These are phyloP conservation scores for Bombyx huttoni DNA, from an alignment of 2,888 invertebrate genomes.

Conservation along the genomic window DNA sequence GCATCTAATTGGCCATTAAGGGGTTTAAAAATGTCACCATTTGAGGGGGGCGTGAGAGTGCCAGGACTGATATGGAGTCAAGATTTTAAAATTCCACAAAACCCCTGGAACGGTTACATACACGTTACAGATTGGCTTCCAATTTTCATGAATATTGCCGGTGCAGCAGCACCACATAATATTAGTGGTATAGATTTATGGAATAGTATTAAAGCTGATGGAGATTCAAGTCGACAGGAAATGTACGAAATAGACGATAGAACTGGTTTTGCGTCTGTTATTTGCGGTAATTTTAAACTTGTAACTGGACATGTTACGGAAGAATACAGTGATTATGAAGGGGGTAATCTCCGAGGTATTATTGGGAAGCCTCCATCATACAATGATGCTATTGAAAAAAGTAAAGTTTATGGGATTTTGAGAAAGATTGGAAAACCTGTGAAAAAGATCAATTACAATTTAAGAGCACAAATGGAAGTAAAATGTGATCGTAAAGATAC, in stretches of 20 bases:
- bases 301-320: conserved; percentile 28
- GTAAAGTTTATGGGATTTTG: conserved; percentile 29
- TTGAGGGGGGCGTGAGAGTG: conserved; percentile 87
- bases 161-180: conserved; percentile 22
- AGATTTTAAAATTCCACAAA: conserved; percentile 39
- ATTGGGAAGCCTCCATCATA: conserved; percentile 36
- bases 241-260: conserved; percentile 50
- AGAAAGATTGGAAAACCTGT: conserved; percentile 22
- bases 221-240: conserved; percentile 27
- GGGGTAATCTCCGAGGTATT: conserved; percentile 29
- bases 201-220: conserved; percentile 35
- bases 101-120: conserved; percentile 69
- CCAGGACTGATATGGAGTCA: conserved; percentile 79
- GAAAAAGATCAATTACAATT: conserved; percentile 12
- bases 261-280: conserved; percentile 33
- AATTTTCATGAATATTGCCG: conserved; percentile 69
- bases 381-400: conserved; percentile 22
- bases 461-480: conserved; percentile 28
- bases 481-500: conserved; percentile 17
- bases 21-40: conserved; percentile 82
- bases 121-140: conserved; percentile 89
- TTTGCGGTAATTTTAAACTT: conserved; percentile 40
- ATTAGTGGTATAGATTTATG: conserved; percentile 52
- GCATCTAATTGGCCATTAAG: conserved; percentile 86
- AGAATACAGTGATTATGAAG: conserved; percentile 31